phyloP scores from a whole-genome alignment of 2,797 vertebrate genomes.

The Chelmon rostratus region DNA sequence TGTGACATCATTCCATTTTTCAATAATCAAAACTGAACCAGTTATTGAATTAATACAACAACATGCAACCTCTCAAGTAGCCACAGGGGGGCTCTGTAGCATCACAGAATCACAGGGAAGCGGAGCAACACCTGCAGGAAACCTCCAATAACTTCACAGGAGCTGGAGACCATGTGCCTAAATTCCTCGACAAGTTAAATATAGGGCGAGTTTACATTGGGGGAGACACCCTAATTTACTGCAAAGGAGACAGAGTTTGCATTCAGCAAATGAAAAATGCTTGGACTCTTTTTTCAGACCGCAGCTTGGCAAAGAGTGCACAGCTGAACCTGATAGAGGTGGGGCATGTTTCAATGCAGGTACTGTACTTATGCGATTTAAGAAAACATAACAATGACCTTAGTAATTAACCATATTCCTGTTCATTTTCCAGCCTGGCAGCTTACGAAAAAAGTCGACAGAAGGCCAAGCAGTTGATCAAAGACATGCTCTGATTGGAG shows the following conservation, averaged over 20 bases:
- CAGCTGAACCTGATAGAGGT: conserved; percentile 42
- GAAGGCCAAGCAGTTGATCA: conserved; percentile 51
- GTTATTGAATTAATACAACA: neutral
- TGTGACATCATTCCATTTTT: neutral
- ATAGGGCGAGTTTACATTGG: conserved; percentile 66
- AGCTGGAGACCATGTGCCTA: conserved; percentile 57
- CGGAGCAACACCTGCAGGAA: conserved; percentile 54
- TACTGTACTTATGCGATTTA: conserved; percentile 51
- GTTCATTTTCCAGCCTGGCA: conserved; percentile 42
- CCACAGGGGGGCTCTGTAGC: conserved; percentile 77
- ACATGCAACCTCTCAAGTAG: conserved; percentile 43
- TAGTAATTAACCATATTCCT: conserved; percentile 29
- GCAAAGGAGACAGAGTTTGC: conserved; percentile 57
- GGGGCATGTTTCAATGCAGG: conserved; percentile 56
- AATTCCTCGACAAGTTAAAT: conserved; percentile 73
- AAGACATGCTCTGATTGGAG: conserved; percentile 62
- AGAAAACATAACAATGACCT: conserved; percentile 39
- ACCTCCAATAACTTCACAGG: conserved; percentile 60
- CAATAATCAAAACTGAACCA: neutral
- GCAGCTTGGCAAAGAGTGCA: conserved; percentile 31
- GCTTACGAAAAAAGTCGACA: conserved; percentile 37
- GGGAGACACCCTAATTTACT: conserved; percentile 66
- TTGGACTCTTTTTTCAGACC: conserved; percentile 30
- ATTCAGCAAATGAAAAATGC: conserved; percentile 59
- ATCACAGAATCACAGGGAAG: conserved; percentile 11